Base-by-base conservation (phyloP, 2,888 invertebrate genomes). In the Tineola bisselliella region DNA sequence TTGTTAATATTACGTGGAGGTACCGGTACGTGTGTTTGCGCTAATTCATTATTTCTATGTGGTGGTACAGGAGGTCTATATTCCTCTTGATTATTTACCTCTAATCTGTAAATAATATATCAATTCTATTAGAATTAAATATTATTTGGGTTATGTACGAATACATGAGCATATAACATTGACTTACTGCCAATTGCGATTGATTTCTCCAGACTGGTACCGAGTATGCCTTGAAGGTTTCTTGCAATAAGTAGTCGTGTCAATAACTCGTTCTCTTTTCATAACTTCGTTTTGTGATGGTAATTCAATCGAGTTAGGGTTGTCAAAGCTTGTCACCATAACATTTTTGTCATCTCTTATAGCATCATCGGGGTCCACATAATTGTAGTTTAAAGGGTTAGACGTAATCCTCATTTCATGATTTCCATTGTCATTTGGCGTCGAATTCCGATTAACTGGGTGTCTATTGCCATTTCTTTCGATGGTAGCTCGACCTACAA, bases 21-120 rank as follows among this genome's bases (percentile, higher is more conserved):
- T 64, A 78, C 73, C 43, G 81, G 82, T 61, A 77, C 65, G 62
- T 76, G 80, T 44, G 76, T 74, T 64, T 77, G 79, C 33, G 80
- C 75, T 44, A 90, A 84, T 18, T 90, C 90, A 43, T 93, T 89
- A 79, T 92, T 93, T 67, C 95, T 88, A 74, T 95, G 95, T 31
- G 94, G 96, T 18, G 95, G 95, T 62, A 95, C 94, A n/a, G 95
- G 95, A 4, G 95, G 95, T 67, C 93, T 90, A 82, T 95, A 95
- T 66, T 94, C 93, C 68, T 79, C 82, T 65, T 74, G 54, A 25
- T 25, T 54, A 10, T 25, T 18, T 25, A 18, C 5, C 19, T 54
- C 54, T 10, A 52, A 52, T 17, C 52, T 52, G 52, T 15, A 43
- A n/a, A n/a, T n/a, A n/a, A n/a, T n/a, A n/a, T n/a, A n/a, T n/a